phyloP scores from a whole-genome alignment of 1,140 invertebrate genomes.

The Phymorhynchus buccinoides region DNA sequence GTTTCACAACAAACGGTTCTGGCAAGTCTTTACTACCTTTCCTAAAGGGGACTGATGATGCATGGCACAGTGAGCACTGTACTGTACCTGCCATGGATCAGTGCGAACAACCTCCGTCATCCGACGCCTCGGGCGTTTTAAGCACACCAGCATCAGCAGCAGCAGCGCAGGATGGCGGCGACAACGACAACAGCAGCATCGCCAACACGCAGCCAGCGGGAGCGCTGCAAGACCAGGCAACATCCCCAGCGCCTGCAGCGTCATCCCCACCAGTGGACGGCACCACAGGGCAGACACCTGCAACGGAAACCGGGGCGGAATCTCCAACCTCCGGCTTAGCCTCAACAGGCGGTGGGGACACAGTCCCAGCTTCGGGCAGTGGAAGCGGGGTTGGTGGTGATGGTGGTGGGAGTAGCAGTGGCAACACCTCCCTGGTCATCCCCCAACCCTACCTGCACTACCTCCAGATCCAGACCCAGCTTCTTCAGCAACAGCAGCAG shows the following conservation, averaged over 20 bases:
- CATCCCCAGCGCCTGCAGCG: background rate
- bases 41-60: background rate
- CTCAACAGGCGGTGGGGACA: background rate
- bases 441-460: constrained; percentile 55
- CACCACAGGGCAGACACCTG: background rate
- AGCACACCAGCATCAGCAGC: too few relatives aligned
- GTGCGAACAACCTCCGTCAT: background rate
- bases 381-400: too few relatives aligned
- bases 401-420: too few relatives aligned
- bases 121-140: background rate
- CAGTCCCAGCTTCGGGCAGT: background rate
- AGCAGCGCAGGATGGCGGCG: background rate
- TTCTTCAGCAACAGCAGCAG: constrained; percentile 49
- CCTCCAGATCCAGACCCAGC: constrained; percentile 49
- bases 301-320: background rate
- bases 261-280: constrained; percentile 1
- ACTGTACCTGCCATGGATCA: background rate
- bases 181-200: constrained; percentile 13
- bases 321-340: background rate
- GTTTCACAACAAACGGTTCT: background rate
- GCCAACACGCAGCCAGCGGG: background rate
- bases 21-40: background rate
- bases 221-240: background rate
- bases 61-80: background rate
- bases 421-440: constrained; percentile 45